Base-by-base conservation (phyloP, 1,140 invertebrate genomes). In the Halesus radiatus region DNA sequence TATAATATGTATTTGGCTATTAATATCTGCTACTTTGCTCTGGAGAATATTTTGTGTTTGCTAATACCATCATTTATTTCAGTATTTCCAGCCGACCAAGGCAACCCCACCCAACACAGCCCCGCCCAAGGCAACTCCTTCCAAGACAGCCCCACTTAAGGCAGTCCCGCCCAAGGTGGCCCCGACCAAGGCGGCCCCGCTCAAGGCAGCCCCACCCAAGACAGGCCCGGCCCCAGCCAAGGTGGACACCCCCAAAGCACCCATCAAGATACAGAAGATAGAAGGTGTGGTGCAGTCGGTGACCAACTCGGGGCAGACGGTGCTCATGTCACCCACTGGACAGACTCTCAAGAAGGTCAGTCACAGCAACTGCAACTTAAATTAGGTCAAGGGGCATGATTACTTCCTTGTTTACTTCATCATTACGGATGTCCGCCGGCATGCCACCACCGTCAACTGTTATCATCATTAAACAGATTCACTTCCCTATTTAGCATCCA, bases 331-430 rank as follows among this genome's bases (percentile, higher is more conserved):
- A 10, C 87, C 88, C 10, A 85, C 86, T 22, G 88, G 88, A 72
- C 88, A 88, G 68, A 87, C 87, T 10, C 80, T 89, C 56, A 89
- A 88, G 83, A 89, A 89, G 84, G 87, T 89, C 84, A 58, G 53
- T 32, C 1, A 22, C 22, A 37, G 26, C 5, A 5, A 2, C 26
- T 29, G 2, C 26, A n/a, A n/a, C n/a, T n/a, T n/a, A n/a, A n/a
- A n/a, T n/a, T n/a, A n/a, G 26, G 26, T 29, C 26, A 5, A 29
- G 26, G 26, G 5, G 26, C 26, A 29, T 29, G 26, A 5, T n/a
- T n/a, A n/a, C n/a, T n/a, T n/a, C n/a, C n/a, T n/a, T n/a, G n/a
- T n/a, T n/a, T n/a, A n/a, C n/a, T n/a, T n/a, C n/a, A n/a, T n/a
- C n/a, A n/a, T n/a, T n/a, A n/a, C n/a, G n/a, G n/a, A n/a, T n/a